Percentiles rank a stretch among this genome's conserved stretches.
phyloP scores from a whole-genome alignment of 2,797 vertebrate species.

The Delichon dasypus region DNA sequence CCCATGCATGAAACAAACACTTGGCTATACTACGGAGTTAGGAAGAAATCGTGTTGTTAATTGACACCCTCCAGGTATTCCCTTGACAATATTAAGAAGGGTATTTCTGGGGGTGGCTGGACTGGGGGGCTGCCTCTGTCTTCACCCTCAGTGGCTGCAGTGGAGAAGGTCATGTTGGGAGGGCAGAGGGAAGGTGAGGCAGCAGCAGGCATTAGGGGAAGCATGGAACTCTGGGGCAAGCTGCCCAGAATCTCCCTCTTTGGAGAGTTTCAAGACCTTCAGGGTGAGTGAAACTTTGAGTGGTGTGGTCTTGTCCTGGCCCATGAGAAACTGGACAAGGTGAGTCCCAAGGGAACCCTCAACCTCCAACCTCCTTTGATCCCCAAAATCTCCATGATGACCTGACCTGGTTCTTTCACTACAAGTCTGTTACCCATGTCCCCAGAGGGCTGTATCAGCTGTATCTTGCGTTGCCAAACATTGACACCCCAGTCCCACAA shows the following conservation, averaged over 20 bases:
- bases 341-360: not conserved
- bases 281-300: not conserved
- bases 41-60: not conserved
- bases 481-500: not conserved
- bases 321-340: not conserved
- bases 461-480: fast-evolving
- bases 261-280: not conserved
- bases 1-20: not conserved
- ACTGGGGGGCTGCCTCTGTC: not conserved
- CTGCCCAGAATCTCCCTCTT: not conserved
- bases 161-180: fast-evolving
- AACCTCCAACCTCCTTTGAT: not conserved
- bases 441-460: not conserved
- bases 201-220: not conserved
- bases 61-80: not conserved
- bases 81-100: not conserved
- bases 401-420: not conserved
- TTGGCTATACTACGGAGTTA: not conserved
- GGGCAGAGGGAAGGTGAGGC: not conserved
- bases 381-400: fast-evolving
- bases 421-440: not conserved
- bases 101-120: not conserved
- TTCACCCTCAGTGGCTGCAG: fast-evolving
- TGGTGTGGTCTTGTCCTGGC: not conserved
- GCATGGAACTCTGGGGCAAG: not conserved